Base-by-base conservation (phyloP, 23 tunicate species). In the Styela clava region DNA sequence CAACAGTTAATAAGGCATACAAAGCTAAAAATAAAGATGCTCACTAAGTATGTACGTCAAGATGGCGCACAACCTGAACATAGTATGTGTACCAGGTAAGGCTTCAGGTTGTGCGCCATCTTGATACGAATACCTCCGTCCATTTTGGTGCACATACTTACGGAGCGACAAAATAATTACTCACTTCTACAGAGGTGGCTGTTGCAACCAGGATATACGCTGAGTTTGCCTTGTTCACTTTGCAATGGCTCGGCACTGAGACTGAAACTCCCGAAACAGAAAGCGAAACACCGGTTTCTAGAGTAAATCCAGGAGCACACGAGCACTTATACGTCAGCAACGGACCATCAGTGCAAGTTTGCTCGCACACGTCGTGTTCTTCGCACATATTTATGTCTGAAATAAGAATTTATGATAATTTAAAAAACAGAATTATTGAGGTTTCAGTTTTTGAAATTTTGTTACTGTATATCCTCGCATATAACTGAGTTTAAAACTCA, bases 331-430 rank as follows among this genome's bases (percentile, higher is more conserved):
- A 76, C 12, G 12, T 9, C 52, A 35, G 29, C 16, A 24, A 31
- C 16, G 69, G 81, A 37, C 33, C 63, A 51, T 26, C 33, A 7
- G 31, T 44, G 69, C 81, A 76, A 25, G 19, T 33, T 24, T 76
- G 81, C 81, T 76, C 81, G 24, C 81, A 76, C 16, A 76, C 65
- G 65, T 76, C 81, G 22, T 24, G 52, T 44, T 76, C 81, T 44
- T 76, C 64, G 64, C 81, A 76, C 19, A 33, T 16, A 44, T 44
- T 36, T 0, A 76, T 44, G 37, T 76, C 81, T 76, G 81, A 51
- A 52, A 35, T 16, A 0, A 52, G 16, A 16, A 16, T 0, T 0
- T 0, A 73, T 16, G 63, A 73, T 18, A n/a, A 0, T 73, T 16
- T 16, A 73, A 63, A 33, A 73, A 30, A 73, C 19, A 16, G 1